Conservation (phyloP, 2,113 vertebrate genomes). For the Melanotaenia duboulayi region DNA sequence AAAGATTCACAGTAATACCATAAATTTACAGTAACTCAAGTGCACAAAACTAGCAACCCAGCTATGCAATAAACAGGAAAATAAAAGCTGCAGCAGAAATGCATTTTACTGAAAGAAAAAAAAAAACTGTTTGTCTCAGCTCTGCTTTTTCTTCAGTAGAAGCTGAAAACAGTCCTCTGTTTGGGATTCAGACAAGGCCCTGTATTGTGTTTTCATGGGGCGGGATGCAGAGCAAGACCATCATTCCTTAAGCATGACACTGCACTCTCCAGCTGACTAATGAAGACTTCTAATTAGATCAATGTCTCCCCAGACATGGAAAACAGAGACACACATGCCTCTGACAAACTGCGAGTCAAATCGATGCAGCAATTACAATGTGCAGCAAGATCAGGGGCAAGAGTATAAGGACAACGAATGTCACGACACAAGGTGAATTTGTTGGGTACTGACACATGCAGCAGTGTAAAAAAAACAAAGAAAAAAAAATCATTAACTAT, state of each 20-base stretch:
- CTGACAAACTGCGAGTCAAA: slow-evolving; percentile 62
- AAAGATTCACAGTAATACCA: no score
- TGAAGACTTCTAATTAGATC: slow-evolving; percentile 80
- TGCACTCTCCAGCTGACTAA: slow-evolving; percentile 74
- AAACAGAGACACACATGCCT: slow-evolving; percentile 63
- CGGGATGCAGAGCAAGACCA: slow-evolving; percentile 34
- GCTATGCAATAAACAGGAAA: not conserved
- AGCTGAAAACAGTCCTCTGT: slow-evolving; percentile 59
- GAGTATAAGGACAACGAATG: slow-evolving; percentile 68
- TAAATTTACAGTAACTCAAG: not conserved
- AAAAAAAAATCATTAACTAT: not conserved
- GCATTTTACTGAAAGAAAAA: slow-evolving; percentile 2
- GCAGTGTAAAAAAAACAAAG: not conserved
- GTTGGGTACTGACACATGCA: slow-evolving; percentile 34
- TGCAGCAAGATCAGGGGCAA: slow-evolving; percentile 55
- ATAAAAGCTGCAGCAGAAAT: not conserved
- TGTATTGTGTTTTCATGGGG: slow-evolving; percentile 57
- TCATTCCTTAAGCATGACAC: slow-evolving; percentile 76
- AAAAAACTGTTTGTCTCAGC: slow-evolving; percentile 24
- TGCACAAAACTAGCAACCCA: slow-evolving; percentile 3
- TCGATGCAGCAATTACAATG: slow-evolving; percentile 71
- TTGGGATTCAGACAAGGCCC: slow-evolving; percentile 66
- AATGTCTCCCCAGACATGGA: slow-evolving; percentile 65
- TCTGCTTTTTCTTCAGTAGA: slow-evolving; percentile 9
- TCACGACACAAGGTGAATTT: slow-evolving; percentile 48